These are phyloP conservation scores for Cyprinodon brontotheroides DNA, from an alignment of 2,113 vertebrate genomes.

Conservation along the genomic window DNA sequence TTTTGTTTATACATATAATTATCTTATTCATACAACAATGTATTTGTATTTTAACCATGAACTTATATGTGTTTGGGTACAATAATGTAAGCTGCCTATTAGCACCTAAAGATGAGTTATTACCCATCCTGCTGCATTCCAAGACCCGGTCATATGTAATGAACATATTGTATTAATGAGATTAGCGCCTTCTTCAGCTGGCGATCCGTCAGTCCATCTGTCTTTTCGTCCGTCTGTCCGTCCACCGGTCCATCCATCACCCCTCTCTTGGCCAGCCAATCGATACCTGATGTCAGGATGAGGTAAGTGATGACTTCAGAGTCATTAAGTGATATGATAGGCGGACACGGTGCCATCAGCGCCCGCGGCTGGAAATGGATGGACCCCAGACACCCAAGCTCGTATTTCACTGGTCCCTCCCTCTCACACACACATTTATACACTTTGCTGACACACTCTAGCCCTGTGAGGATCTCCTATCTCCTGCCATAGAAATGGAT, in stretches of 20 bases:
- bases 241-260: constrained; percentile 43
- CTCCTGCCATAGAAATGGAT: constrained; percentile 64
- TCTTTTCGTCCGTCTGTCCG: constrained; percentile 39
- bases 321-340: constrained; percentile 72
- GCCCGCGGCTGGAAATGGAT: constrained; percentile 62
- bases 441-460: background rate
- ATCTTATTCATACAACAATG: background rate
- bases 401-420: constrained; percentile 57
- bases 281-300: constrained; percentile 72
- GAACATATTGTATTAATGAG: constrained; percentile 47
- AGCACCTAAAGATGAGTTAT: constrained; percentile 22
- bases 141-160: constrained; percentile 30
- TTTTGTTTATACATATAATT: background rate
- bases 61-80: background rate
- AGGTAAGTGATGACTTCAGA: constrained; percentile 76
- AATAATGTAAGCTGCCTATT: constrained; percentile 5
- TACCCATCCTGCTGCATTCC: background rate
- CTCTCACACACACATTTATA: constrained; percentile 1
- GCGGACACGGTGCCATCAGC: constrained; percentile 64
- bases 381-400: constrained; percentile 61
- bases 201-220: constrained; percentile 31
- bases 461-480: constrained; percentile 61
- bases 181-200: constrained; percentile 43
- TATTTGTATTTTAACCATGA: background rate
- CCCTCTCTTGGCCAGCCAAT: constrained; percentile 56